Evolutionary conservation across 2,797 vertebrate species (phyloP).

Genomic region (Intellagama lesueurii): DNA sequence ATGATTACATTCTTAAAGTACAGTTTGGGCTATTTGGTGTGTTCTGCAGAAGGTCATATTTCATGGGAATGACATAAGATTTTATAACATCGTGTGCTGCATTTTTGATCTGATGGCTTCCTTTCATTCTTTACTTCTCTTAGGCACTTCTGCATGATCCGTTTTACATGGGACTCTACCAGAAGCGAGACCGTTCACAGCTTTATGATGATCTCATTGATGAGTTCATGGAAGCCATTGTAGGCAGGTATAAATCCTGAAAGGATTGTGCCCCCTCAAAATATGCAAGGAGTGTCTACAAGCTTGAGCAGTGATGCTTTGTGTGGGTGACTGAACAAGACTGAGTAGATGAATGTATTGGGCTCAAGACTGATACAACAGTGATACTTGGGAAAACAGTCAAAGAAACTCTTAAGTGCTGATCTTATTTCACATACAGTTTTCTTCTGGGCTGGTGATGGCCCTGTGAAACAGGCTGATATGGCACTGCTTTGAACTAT

Average conservation of each 20-base stretch:
- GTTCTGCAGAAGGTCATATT: neutral
- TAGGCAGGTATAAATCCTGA: conserved; percentile 82
- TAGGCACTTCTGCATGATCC: conserved; percentile 92
- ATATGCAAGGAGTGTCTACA: neutral
- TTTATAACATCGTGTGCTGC: too few relatives aligned
- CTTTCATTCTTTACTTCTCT: neutral
- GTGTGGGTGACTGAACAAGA: neutral
- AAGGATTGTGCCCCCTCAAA: neutral
- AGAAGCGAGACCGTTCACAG: conserved; percentile 91
- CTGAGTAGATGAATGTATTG: too few relatives aligned
- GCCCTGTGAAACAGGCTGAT: neutral
- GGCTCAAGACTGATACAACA: neutral
- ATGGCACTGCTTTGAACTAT: neutral
- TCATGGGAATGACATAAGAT: neutral
- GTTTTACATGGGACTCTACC: conserved; percentile 97
- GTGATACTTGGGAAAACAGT: neutral
- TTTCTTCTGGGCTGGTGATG: neutral
- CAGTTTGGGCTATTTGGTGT: neutral
- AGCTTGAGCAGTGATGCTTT: neutral
- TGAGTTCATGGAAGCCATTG: conserved; percentile 97
- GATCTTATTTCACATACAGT: neutral
- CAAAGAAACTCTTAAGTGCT: neutral
- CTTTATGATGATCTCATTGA: conserved; percentile 95
- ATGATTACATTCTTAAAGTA: neutral
- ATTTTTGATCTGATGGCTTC: accelerated